Evolutionary conservation across 2,888 invertebrate genomes (phyloP), one percentile per base, ranked within the genome.

Genomic region (Caradrina clavipalpis): DNA sequence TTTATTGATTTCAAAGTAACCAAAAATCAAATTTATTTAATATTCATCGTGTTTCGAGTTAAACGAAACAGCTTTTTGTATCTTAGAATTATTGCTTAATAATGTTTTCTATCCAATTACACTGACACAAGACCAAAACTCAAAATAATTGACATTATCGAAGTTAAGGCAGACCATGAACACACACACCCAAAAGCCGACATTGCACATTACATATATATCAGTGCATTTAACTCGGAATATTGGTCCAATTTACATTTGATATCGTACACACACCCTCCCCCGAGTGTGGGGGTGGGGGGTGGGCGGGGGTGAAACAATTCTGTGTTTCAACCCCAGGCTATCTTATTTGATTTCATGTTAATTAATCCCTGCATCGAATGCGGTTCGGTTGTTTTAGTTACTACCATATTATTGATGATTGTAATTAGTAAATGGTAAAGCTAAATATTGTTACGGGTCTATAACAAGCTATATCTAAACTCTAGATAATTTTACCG

Each of bases 321-420:
- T 47, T 55, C 22, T 31, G 47, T 49, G 49, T 58, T 61, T 31
- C 53, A 50, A 31, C 66, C 45, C 50, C 31, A 15, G 47, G 69
- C 60, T 68, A 71, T 76, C 72, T 71, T 66, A 67, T 77, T 82
- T 77, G 71, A 68, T 80, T 73, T 59, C 70, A 73, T 73, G 70
- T 76, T 80, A 80, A 81, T 83, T 74, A 77, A 69, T 77, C 57
- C 53, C 22, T 57, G 62, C 56, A 70, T 49, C 58, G 53, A 62
- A 49, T 70, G 65, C 57, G 68, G 74, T 69, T 68, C 50, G 21
- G 49, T 59, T n/a, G 51, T 56, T 73, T 65, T 57, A 66, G 60
- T 80, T 66, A 50, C 59, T 66, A 50, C 59, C 56, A 63, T 26
- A 58, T 77, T 80, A 75, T 70, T 54, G n/a, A 49, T 49, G 15